Evolutionary conservation across 2,797 vertebrate genomes (phyloP).

Genomic region (Mycteria americana): DNA sequence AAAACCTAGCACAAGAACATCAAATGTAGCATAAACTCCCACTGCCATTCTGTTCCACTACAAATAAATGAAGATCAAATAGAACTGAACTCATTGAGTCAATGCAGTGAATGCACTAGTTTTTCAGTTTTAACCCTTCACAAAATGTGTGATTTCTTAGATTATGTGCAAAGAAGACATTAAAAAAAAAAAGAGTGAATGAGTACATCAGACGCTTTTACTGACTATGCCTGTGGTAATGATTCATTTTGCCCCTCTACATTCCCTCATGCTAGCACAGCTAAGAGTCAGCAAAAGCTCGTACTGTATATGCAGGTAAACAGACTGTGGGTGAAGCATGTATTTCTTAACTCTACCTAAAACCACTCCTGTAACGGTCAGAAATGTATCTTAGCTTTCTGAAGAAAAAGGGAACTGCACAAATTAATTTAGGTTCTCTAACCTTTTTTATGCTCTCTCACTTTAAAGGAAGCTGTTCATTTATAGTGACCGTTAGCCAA

Average conservation of each 20-base stretch:
- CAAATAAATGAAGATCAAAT: slow-evolving; percentile 38
- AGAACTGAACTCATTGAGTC: slow-evolving; percentile 50
- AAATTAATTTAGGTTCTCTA: not conserved
- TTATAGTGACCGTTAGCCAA: slow-evolving; percentile 41
- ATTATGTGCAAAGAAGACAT: not conserved
- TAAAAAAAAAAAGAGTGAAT: not conserved
- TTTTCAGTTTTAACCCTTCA: slow-evolving; percentile 19
- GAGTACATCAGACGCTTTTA: slow-evolving; percentile 10
- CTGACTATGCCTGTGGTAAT: not conserved
- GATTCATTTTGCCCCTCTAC: slow-evolving; percentile 42
- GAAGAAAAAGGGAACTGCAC: slow-evolving; percentile 16
- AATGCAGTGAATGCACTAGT: slow-evolving; percentile 11
- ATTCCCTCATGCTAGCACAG: not conserved
- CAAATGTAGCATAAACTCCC: slow-evolving; percentile 62
- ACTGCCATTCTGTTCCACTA: slow-evolving; percentile 61
- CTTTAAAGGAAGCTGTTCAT: slow-evolving; percentile 39
- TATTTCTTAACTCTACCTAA: slow-evolving; percentile 30
- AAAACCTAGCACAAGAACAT: slow-evolving; percentile 59
- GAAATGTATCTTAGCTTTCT: slow-evolving; percentile 7
- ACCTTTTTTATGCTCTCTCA: not conserved
- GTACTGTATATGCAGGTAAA: not conserved
- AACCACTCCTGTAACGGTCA: not conserved
- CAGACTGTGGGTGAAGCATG: not conserved
- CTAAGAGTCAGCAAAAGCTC: slow-evolving; percentile 12
- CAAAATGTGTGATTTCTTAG: not conserved